These are phyloP conservation scores for Scaptomyza reducta DNA, from an alignment of 2,888 invertebrate genomes.

Conservation along the genomic window DNA sequence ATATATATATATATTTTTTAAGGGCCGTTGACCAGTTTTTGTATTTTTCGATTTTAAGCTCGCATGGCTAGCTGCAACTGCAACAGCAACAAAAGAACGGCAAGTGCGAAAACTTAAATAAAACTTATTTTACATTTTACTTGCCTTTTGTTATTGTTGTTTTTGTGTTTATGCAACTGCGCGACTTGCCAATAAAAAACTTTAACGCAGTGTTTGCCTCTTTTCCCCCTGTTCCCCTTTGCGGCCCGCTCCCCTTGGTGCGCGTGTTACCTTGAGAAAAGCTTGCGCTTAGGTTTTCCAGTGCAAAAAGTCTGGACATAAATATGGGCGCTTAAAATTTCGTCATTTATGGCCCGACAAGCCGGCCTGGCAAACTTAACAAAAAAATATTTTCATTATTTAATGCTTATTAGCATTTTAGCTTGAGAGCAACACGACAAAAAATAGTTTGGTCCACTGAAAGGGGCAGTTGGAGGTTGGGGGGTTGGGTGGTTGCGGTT, in stretches of 20 bases:
- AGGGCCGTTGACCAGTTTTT: constrained; percentile 58
- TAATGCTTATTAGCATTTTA: constrained; percentile 76
- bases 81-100: constrained; percentile 16
- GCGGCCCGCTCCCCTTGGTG: not conserved
- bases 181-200: constrained; percentile 74
- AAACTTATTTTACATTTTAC: constrained; percentile 59
- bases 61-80: constrained; percentile 7
- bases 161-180: constrained; percentile 72
- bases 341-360: constrained; percentile 74
- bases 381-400: constrained; percentile 72
- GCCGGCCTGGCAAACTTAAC: constrained; percentile 45
- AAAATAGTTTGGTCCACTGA: not conserved
- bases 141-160: constrained; percentile 9
- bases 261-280: constrained; percentile 33
- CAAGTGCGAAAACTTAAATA: constrained; percentile 26
- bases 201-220: constrained; percentile 41
- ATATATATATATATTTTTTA: constrained; percentile 61
- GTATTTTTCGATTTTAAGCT: constrained; percentile 46
- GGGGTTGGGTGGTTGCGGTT: no score
- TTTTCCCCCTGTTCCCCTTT: no score
- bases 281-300: constrained; percentile 63
- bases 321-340: constrained; percentile 75
- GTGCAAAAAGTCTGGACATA: constrained; percentile 79
- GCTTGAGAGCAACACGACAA: constrained; percentile 5
- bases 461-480: no score